phyloP scores from a whole-genome alignment of 2,888 invertebrate genomes.

The Tetropium fuscum region DNA sequence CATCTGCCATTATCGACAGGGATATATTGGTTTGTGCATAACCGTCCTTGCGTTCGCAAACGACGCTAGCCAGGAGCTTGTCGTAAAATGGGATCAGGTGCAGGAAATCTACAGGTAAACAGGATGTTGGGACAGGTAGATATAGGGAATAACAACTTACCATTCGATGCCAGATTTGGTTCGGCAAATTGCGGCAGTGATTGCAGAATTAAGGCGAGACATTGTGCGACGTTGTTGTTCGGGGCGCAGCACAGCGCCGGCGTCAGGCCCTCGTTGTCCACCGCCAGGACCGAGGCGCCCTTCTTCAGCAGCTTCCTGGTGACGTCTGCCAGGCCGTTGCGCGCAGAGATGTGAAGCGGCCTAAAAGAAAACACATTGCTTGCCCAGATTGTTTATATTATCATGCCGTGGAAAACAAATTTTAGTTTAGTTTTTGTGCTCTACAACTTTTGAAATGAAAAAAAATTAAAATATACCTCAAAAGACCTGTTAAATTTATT shows the following conservation, averaged over 20 bases:
- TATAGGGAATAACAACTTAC: slow-evolving; percentile 34
- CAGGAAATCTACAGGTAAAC: slow-evolving; percentile 25
- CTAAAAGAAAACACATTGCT: slow-evolving; percentile 60
- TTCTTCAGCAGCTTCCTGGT: slow-evolving; percentile 71
- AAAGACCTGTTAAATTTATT: too few species aligned
- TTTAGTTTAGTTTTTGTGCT: too few species aligned
- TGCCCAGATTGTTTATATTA: too few species aligned
- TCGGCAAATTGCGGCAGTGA: slow-evolving; percentile 44
- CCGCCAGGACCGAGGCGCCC: slow-evolving; percentile 71
- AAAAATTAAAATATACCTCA: too few species aligned
- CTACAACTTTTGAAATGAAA: too few species aligned
- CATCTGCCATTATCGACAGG: background rate
- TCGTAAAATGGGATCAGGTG: slow-evolving; percentile 22
- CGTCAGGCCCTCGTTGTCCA: slow-evolving; percentile 72
- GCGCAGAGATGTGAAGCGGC: slow-evolving; percentile 73
- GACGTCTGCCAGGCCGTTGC: slow-evolving; percentile 72
- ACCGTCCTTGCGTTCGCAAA: background rate
- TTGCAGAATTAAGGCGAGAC: slow-evolving; percentile 70
- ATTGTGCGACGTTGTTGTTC: slow-evolving; percentile 71
- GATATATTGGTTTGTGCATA: slow-evolving; percentile 5
- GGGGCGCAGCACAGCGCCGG: slow-evolving; percentile 76
- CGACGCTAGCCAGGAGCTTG: background rate
- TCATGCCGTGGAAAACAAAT: too few species aligned
- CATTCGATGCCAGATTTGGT: slow-evolving; percentile 27
- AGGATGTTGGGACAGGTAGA: background rate